Base-by-base conservation (phyloP, 2,113 vertebrate genomes). In the Pseudolaguvia tuberculata region DNA sequence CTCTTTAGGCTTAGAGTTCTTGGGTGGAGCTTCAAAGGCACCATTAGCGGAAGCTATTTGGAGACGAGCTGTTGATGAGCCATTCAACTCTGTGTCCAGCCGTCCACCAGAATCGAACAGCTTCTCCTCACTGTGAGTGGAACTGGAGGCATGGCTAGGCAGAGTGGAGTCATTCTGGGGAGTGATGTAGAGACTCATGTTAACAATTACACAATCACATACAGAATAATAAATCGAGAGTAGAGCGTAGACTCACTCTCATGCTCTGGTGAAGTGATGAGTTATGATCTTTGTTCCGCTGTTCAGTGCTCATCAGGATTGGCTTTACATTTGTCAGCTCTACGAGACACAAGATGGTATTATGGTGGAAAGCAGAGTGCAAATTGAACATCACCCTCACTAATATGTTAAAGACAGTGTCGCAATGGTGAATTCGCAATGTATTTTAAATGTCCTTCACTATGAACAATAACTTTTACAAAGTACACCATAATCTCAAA, bases 111-210 rank as follows among this genome's bases (percentile, higher is more conserved):
- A 65, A 10, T 99, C 96, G 0, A 93, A 98, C 97, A 96, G 98
- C 15, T 98, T 98, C 80, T 99, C 97, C 1, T 99, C 96, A 0
- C 95, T 98, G 89, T 96, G 95, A 70, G 92, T 93, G 1, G 89
- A 87, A 0, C 95, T 98, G 1, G 95, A 96, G 0, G 95, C 92
- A 79, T 94, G 97, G 88, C 96, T 98, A 76, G 98, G 95, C 0
- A 97, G 94, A 8, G 97, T 96, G 90, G 8, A 5, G 1, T 71
- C 75, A 51, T 31, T 77, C 75, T 77, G 35, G 6, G 42, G 17
- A 21, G 18, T 27, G 15, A 29, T 27, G n/a, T n/a, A 61, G 21
- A 71, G 27, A 3, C 25, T 77, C 23, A 70, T 48, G 7, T 4
- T 29, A 2, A 31, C 3, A 5, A n/a, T 3, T 7, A 4, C 45